phyloP scores from a whole-genome alignment of 2,888 invertebrate genomes.

The Hypena proboscidalis region DNA sequence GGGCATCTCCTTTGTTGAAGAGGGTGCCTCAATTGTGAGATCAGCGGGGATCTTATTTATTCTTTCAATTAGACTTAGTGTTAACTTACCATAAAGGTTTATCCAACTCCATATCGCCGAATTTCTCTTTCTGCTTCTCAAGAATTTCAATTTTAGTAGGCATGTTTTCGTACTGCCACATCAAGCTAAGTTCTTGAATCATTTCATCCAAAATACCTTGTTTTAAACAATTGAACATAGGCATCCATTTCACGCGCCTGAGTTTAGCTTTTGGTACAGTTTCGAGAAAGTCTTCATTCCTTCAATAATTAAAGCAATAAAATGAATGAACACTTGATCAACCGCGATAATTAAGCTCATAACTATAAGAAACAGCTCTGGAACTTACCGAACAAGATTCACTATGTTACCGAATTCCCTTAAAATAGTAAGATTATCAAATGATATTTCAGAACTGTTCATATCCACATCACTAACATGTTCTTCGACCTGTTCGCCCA shows the following conservation, averaged over 20 bases:
- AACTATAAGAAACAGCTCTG: neutral
- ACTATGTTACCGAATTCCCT: conserved; percentile 76
- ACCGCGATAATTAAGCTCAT: neutral
- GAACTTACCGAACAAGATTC: conserved; percentile 67
- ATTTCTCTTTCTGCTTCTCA: conserved; percentile 74
- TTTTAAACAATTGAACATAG: conserved; percentile 74
- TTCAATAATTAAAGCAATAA: conserved; percentile 35
- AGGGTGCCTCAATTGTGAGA: too few relatives aligned
- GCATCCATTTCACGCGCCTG: conserved; percentile 74
- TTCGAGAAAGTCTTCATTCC: conserved; percentile 78
- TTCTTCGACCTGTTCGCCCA: conserved; percentile 61
- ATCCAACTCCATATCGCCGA: conserved; percentile 55
- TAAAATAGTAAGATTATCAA: conserved; percentile 72
- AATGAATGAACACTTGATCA: neutral
- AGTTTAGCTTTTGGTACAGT: conserved; percentile 73
- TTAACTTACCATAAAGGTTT: conserved; percentile 57
- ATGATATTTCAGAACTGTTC: conserved; percentile 60
- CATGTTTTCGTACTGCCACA: conserved; percentile 81
- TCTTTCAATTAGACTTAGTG: too few relatives aligned
- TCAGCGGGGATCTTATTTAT: too few relatives aligned
- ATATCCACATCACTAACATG: conserved; percentile 56
- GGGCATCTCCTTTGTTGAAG: too few relatives aligned
- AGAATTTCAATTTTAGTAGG: conserved; percentile 66
- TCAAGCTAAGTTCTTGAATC: conserved; percentile 69
- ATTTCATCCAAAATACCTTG: conserved; percentile 73